Base-by-base conservation (phyloP, 2,797 vertebrate species). In the Urosaurus nigricauda region DNA sequence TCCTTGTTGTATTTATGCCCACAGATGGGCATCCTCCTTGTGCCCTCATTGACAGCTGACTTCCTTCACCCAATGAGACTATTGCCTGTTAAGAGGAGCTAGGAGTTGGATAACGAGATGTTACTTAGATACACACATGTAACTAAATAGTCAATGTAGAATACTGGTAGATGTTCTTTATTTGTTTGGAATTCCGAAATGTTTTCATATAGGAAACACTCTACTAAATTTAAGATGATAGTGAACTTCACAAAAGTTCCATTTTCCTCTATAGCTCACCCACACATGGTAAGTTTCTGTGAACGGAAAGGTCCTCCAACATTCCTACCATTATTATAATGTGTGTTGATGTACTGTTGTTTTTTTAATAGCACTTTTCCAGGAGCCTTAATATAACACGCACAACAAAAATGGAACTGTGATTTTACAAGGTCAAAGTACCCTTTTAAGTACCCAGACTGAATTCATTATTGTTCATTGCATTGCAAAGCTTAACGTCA, bases 381-480 rank as follows among this genome's bases (percentile, higher is more conserved):
- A 90, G 89, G 87, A 92, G 65, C 88, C 32, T 79, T 80, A 75
- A 78, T 91, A 87, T 43, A 81, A 78, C 93, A 89, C 65, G 89
- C 88, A 91, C 51, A 71, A 89, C 86, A 63, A 81, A 93, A 92
- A 94, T 80, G 0, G 0, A 29, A 70, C 4, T 71, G 13, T 86
- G 81, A 89, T 93, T 96, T 94, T 92, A 85, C 93, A 96, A 95
- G 91, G 95, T 94, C 93, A 94, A 73, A 93, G 71, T 94, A 93
- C 92, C 90, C 4, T 58, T 71, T 89, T 94, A 80, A 95, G 90
- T 89, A 83, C 87, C 91, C 65, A 40, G 95, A 87, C 94, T 96
- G 93, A 95, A 95, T 91, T 96, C 93, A 95, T 97, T 96, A 94
- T 93, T 94, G 95, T 94, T 96, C 93, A 93, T 94, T 96, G 95